Evolutionary conservation across 30 jellyfish, hydroid and myxozoan genomes (phyloP).

Genomic region (Nemopilema nomurai): DNA sequence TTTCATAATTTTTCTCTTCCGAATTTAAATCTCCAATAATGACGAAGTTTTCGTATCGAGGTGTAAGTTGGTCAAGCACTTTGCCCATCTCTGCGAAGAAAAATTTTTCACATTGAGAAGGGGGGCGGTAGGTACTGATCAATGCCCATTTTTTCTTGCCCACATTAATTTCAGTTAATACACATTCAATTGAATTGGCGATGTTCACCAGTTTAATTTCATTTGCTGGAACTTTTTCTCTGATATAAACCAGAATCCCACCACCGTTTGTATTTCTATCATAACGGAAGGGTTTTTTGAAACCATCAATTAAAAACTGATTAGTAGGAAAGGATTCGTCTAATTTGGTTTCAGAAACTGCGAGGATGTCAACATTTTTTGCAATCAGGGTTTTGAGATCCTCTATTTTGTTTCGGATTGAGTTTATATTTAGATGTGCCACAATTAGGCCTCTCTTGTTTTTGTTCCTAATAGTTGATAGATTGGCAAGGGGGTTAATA

Average conservation of each 20-base stretch:
- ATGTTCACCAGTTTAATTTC: conserved; percentile 1
- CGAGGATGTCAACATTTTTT: conserved; percentile 10
- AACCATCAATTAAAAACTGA: conserved; percentile 35
- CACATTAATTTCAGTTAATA: conserved; percentile 9
- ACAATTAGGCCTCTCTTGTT: conserved; percentile 7
- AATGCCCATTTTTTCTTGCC: conserved; percentile 17
- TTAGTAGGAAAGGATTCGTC: conserved; percentile 29
- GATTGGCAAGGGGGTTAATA: conserved; percentile 6
- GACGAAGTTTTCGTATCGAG: background rate
- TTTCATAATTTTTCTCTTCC: background rate
- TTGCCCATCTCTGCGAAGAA: conserved; percentile 28
- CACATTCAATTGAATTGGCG: conserved; percentile 23
- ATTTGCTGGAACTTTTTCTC: conserved; percentile 30
- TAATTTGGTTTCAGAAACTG: conserved; percentile 49
- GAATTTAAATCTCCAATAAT: background rate
- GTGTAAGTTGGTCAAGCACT: background rate
- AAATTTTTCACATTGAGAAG: conserved; percentile 9
- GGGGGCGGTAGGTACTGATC: conserved; percentile 6
- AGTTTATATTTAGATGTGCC: background rate
- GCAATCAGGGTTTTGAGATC: background rate
- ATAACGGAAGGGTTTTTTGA: conserved; percentile 8
- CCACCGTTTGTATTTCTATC: conserved; percentile 47
- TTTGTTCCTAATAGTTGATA: conserved; percentile 16
- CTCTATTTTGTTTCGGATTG: background rate
- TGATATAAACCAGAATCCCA: conserved; percentile 31